Percentiles rank a stretch among this genome's conserved stretches.
Evolutionary conservation across 2,888 invertebrate genomes (phyloP).

Genomic region (Cephus nigrinus): DNA sequence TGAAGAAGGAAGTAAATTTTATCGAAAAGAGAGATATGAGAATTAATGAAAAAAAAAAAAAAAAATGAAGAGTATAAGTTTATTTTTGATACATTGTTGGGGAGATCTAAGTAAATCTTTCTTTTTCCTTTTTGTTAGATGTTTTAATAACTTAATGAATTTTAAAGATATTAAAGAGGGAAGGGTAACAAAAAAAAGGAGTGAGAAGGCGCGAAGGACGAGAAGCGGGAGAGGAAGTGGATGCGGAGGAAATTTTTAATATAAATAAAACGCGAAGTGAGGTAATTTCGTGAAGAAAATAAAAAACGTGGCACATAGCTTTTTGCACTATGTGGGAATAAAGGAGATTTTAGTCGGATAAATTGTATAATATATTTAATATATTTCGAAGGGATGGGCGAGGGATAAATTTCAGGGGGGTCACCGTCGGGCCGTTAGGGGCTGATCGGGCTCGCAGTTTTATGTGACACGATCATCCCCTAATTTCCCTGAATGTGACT

Average conservation of each 20-base stretch:
- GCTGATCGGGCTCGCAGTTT: constrained; percentile 56
- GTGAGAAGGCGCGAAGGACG: constrained; percentile 33
- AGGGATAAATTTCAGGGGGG: not conserved
- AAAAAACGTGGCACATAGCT: constrained; percentile 42
- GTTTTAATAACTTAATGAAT: constrained; percentile 63
- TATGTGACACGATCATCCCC: constrained; percentile 49
- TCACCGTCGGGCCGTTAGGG: constrained; percentile 25
- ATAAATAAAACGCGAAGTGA: constrained; percentile 38
- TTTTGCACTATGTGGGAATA: constrained; percentile 57
- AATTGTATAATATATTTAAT: constrained; percentile 66
- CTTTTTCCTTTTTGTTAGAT: constrained; percentile 61
- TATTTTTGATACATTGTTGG: constrained; percentile 67
- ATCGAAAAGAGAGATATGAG: constrained; percentile 21
- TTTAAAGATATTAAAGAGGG: constrained; percentile 58
- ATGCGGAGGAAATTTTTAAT: constrained; percentile 49
- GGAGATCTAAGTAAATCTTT: constrained; percentile 60
- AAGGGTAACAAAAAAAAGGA: constrained; percentile 28
- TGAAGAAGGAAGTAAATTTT: constrained; percentile 31
- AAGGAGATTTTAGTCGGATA: constrained; percentile 61
- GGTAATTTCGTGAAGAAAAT: constrained; percentile 28
- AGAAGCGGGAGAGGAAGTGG: constrained; percentile 33
- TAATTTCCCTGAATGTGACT: constrained; percentile 16
- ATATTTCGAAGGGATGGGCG: constrained; percentile 52
- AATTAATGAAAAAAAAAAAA: constrained; percentile 33
- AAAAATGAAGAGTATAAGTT: constrained; percentile 59